Base-by-base conservation (phyloP, 2,797 vertebrate species). In the Esox masquinongy region DNA sequence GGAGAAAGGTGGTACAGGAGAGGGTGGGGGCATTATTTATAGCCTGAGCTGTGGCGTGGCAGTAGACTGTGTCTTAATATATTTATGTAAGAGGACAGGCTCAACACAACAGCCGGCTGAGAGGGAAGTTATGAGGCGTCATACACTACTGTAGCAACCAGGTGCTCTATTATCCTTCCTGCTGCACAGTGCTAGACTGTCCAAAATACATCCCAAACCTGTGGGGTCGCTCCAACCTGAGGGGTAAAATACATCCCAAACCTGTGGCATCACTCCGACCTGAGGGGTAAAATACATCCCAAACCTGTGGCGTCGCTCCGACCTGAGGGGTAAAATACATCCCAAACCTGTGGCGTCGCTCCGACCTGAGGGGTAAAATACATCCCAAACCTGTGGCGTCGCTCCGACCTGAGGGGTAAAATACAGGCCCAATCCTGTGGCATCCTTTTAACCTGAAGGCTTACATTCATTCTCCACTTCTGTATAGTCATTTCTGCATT, bases 21-120 rank as follows among this genome's bases (percentile, higher is more conserved):
- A 11, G 67, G 75, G 8, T 47, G 61, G 72, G 71, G 43, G 80
- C 73, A n/a, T 69, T 93, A 93, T 93, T 93, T 92, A 90, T 92
- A 94, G 92, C 80, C 53, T 63, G 56, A 74, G 75, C 84, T 43
- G 72, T 72, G 74, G 50, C 81, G 77, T 71, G 76, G 74, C 83
- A 87, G 76, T 43, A 78, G 86, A 84, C 82, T 83, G 82, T 90
- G 91, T 79, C 84, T 91, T 92, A 91, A 93, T 90, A 91, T 89
- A 93, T 88, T 93, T 92, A 93, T 87, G 85, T 79, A 93, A 92
- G 82, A 87, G 79, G 73, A 17, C 8, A 0, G 36, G 17, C 69
- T 79, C 17, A n/a, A 53, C 79, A 83, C 84, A 89, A 93, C 84
- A 90, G 89, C 88, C 90, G 87, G 83, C 74, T 77, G 81, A 69